Evolutionary conservation across 2,797 vertebrate genomes (phyloP), one percentile per base, ranked within the genome.

Genomic region (Phataginus tetradactyla): DNA sequence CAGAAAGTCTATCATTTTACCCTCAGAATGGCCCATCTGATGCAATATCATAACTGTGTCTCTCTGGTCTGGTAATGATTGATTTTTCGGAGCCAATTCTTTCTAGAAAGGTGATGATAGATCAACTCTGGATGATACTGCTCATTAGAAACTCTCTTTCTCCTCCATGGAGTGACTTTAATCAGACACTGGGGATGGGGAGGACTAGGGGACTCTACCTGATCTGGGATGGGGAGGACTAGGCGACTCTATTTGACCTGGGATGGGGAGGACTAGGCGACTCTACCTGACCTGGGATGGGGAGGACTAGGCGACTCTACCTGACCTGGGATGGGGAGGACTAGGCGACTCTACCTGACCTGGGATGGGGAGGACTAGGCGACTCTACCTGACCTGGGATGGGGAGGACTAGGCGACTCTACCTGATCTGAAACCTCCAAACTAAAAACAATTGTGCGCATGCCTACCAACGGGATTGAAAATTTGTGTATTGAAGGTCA

Each of bases 101-200:
- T 83, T 93, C 45, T 32, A n/a, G 11, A 45, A 45, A 45, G 27
- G 13, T n/a, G 64, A 74, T 51, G 79, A 88, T 2, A 86, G 45
- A 77, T 64, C 34, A 83, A 77, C 11, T 89, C 86, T 55, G 37
- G 63, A 61, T 75, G 69, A 75, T 57, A 25, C 25, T 51, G 18
- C 49, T 90, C 84, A 20, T 93, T 83, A 20, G 55, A 79, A 21
- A 75, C 85, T 69, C 49, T 59, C 66, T 93, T 91, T 95, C 29
- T 84, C 49, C 15, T 94, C 45, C 8, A 17, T 21, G 15, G 66
- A 87, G 64, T 39, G 39, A 68, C 61, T 87, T 84, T 55, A 69
- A 59, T 79, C n/a, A 84, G 66, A 88, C 12, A 7, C 32, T 45
- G 32, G 61, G 25, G 25, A 42, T 64, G 68, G 51, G 7, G 59